Percentiles rank a stretch among this genome's conserved stretches.
Evolutionary conservation across 2,888 invertebrate species (phyloP).

Genomic region (Apamea sordens): DNA sequence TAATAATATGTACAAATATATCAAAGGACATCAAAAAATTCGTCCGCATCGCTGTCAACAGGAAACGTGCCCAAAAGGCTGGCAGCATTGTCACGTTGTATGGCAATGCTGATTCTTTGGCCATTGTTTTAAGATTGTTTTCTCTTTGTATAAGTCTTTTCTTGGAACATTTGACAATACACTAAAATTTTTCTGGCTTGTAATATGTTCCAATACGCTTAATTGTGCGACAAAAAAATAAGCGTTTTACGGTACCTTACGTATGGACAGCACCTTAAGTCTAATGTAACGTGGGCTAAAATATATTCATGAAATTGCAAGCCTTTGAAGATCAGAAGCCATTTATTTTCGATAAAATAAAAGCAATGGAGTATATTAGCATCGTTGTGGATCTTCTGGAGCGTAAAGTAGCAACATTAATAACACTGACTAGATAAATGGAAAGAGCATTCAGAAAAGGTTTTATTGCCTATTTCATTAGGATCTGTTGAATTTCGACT

Average conservation of each 20-base stretch:
- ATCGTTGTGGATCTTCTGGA: constrained; percentile 19
- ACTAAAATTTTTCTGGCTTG: not conserved
- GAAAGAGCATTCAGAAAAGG: constrained; percentile 18
- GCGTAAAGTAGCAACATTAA: constrained; percentile 23
- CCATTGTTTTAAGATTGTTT: not conserved
- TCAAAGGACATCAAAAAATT: no score
- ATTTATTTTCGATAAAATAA: constrained; percentile 30
- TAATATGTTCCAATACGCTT: not conserved
- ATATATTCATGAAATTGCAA: constrained; percentile 42
- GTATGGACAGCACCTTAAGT: not conserved
- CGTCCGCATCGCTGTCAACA: no score
- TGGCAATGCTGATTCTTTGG: no score
- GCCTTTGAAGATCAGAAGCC: constrained; percentile 33
- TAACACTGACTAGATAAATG: constrained; percentile 23
- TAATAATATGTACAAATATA: no score
- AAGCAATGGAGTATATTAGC: constrained; percentile 10
- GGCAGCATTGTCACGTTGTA: no score
- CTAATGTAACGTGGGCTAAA: constrained; percentile 20
- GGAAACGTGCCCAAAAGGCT: no score
- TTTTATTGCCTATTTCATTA: constrained; percentile 25
- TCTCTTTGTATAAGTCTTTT: not conserved
- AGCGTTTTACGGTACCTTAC: not conserved
- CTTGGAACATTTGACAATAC: not conserved
- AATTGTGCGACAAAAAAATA: not conserved
- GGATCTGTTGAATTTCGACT: not conserved